Evolutionary conservation across 2,888 invertebrate species (phyloP), one percentile per base, ranked within the genome.

Genomic region (Melanophora roralis): DNA sequence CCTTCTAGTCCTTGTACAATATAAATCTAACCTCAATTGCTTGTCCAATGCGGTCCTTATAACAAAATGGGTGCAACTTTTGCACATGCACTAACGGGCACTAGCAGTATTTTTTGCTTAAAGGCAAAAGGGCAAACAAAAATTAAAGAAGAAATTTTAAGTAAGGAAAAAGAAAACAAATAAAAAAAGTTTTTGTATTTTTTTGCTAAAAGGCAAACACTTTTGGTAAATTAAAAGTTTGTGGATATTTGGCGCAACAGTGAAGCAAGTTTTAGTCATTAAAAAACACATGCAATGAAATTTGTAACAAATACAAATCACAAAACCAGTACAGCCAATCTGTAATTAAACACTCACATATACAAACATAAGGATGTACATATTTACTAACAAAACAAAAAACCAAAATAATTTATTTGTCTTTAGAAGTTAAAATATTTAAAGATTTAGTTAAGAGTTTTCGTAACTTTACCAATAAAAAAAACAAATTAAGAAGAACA

Each of bases 221-320:
- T 75, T 71, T 27, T 67, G 65, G 60, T 79, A 75, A 79, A 79
- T 75, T 75, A 79, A 75, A 79, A 79, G 60, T 67, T 79, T 79
- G 57, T 16, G 38, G 79, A 43, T 75, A 47, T 65, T 62, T 64
- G 55, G 45, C 47, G 55, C 38, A 6, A 19, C 45, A 27, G 55
- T n/a, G n/a, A 12, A 67, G 51, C 45, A 68, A 79, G 75, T 75
- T 79, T 71, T 47, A 75, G 67, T 67, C 75, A 79, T 79, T 79
- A 67, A 79, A n/a, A 71, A 60, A 74, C 75, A 75, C 49, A 79
- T 75, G 75, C 75, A 71, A 59, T 75, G 67, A 49, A 71, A 60
- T 69, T 65, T 74, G 74, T 32, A 65, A 69, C 51, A 59, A 69
- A 59, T 55, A 75, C 68, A 68, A 68, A 68, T 75, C 68, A 75